Evolutionary conservation across 2,797 vertebrate genomes (phyloP).

Genomic region (Micropoecilia bifurca): DNA sequence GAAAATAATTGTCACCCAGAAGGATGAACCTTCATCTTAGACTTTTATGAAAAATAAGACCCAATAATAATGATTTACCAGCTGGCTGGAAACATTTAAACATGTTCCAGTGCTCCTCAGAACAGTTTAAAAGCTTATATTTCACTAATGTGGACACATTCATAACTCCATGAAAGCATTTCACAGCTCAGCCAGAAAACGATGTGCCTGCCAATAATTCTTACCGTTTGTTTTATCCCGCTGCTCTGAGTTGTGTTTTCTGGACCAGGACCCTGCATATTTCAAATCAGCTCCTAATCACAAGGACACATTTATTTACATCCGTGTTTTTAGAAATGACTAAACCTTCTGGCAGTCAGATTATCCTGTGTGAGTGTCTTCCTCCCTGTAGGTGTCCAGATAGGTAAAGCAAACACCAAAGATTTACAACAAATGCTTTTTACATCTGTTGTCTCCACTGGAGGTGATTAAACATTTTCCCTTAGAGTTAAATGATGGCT

Average conservation of each 20-base stretch:
- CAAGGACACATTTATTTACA: conserved; percentile 10
- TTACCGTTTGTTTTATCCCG: conserved; percentile 55
- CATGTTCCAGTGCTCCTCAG: conserved; percentile 49
- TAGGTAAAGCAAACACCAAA: conserved; percentile 29
- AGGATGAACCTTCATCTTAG: conserved; percentile 32
- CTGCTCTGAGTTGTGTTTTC: conserved; percentile 41
- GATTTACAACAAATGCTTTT: conserved; percentile 35
- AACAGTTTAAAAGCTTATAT: conserved; percentile 53
- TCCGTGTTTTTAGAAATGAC: conserved; percentile 12
- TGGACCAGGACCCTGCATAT: conserved; percentile 36
- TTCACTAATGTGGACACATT: conserved; percentile 59
- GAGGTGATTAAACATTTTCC: conserved; percentile 17
- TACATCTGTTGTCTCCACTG: conserved; percentile 35
- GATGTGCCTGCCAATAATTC: conserved; percentile 35
- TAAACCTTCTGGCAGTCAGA: conserved; percentile 27
- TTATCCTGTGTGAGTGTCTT: conserved; percentile 5
- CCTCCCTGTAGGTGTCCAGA: conserved; percentile 12
- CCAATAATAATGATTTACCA: conserved; percentile 64
- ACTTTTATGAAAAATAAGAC: conserved; percentile 44
- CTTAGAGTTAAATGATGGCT: conserved; percentile 12
- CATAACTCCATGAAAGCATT: conserved; percentile 39
- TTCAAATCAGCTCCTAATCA: conserved; percentile 44
- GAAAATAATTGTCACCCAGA: conserved; percentile 16
- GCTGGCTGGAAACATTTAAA: conserved; percentile 47
- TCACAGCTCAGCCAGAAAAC: conserved; percentile 40